Conservation (phyloP, 2,113 vertebrate genomes). For the Albula goreensis region DNA sequence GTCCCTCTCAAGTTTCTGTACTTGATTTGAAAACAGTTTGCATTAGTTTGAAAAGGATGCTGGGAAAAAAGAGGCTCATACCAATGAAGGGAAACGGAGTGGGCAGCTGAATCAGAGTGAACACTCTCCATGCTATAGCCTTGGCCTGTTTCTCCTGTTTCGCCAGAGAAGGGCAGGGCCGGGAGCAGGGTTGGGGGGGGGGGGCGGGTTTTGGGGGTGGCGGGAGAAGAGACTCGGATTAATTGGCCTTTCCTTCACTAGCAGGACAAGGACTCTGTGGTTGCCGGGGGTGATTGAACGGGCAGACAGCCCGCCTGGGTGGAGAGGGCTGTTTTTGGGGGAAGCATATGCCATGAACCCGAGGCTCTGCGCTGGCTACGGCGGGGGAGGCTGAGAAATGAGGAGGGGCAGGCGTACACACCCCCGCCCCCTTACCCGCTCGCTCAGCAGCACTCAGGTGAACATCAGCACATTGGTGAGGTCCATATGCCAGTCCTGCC, state of each 20-base stretch:
- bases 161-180: no score
- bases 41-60: no score
- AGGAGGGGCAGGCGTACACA: no score
- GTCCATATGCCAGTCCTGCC: no score
- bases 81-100: neutral
- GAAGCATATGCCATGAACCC: neutral
- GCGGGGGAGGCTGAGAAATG: neutral
- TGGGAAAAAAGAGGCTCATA: neutral
- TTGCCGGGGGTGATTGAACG: neutral
- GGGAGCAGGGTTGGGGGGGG: no score
- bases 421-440: neutral
- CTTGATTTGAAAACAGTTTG: no score
- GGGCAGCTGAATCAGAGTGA: no score
- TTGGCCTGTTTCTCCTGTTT: no score
- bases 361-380: neutral
- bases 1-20: no score
- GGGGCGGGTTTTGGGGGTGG: neutral
- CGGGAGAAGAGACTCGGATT: neutral
- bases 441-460: no score
- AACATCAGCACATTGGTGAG: no score
- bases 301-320: neutral
- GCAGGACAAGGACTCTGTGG: slow-evolving; percentile 12
- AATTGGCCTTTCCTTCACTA: neutral
- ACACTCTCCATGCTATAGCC: no score
- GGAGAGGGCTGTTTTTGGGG: neutral